Evolutionary conservation across 2,113 vertebrate species (phyloP), one percentile per base, ranked within the genome.

Genomic region (Mesitornis unicolor): DNA sequence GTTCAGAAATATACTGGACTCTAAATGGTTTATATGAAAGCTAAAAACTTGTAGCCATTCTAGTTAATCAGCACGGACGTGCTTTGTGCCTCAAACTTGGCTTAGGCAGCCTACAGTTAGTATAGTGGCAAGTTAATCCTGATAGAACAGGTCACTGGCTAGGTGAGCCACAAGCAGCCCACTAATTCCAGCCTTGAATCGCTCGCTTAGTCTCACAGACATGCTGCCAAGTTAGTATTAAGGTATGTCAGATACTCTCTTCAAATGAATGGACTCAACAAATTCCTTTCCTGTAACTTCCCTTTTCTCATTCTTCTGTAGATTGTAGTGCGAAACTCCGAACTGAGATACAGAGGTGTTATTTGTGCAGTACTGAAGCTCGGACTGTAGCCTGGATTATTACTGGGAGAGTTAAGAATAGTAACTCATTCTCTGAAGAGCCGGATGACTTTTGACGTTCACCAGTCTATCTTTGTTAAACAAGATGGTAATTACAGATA

Each of bases 401-500:
- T 87, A 40, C 59, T 40, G 6, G 60, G 45, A 87, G 70, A 61
- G 61, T 42, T 60, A 61, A 57, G 81, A 87, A 65, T 68, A 87
- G 43, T 64, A 76, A 47, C 57, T 73, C 20, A 8, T 2, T 71
- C 42, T 89, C 69, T 64, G 50, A 91, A 60, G 63, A 91, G 38
- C 74, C 87, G 70, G 7, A 4, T 89, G 45, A 61, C 35, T 87
- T 87, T 40, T 1, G 7, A 50, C 85, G 59, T 89, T 93, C 63
- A 8, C n/a, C 33, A 53, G 45, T 80, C 48, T 91, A 17, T 68
- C 88, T 84, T 63, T 61, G 51, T 81, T 84, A 74, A 95, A 85
- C 45, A 93, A 91, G 93, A 94, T 96, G 36, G 35, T 93, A 96
- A 93, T 96, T 87, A 85, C 76, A 89, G 84, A 84, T 96, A 89